Evolutionary conservation across 2,888 invertebrate genomes (phyloP).

Genomic region (Lycaena phlaeas): DNA sequence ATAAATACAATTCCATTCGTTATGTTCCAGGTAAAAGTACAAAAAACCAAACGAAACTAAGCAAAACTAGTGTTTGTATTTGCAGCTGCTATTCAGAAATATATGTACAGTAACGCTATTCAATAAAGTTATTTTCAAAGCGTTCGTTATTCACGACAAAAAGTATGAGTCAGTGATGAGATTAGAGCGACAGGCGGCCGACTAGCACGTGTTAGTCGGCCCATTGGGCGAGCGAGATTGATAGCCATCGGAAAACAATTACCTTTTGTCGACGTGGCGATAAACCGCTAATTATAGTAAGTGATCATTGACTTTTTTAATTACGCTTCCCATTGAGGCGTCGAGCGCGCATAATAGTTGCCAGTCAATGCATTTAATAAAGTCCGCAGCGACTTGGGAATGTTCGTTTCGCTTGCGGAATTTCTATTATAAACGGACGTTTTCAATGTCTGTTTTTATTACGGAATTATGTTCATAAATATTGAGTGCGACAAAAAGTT

Average conservation of each 20-base stretch:
- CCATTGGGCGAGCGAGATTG: conserved; percentile 32
- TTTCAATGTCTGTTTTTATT: conserved; percentile 31
- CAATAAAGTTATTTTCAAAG: neutral
- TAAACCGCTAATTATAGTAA: conserved; percentile 51
- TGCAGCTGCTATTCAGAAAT: neutral
- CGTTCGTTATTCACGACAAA: conserved; percentile 10
- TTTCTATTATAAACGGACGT: conserved; percentile 46
- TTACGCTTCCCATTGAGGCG: conserved; percentile 61
- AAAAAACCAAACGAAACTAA: too few species aligned
- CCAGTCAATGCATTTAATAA: conserved; percentile 70
- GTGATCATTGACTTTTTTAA: conserved; percentile 64
- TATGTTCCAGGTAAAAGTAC: too few species aligned
- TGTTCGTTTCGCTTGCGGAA: conserved; percentile 52
- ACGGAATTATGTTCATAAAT: conserved; percentile 5
- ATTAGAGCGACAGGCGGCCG: conserved; percentile 14
- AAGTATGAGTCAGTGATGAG: conserved; percentile 16
- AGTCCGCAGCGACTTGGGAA: conserved; percentile 35
- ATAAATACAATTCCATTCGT: too few species aligned
- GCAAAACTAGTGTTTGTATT: too few species aligned
- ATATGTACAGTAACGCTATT: too few species aligned
- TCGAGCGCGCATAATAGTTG: conserved; percentile 60
- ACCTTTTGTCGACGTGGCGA: conserved; percentile 52
- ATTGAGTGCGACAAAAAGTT: conserved; percentile 37
- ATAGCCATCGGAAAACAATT: conserved; percentile 63
- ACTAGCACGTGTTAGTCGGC: conserved; percentile 40